Evolutionary conservation across 2,888 invertebrate genomes (phyloP).

Genomic region (Podotricha telesiphe): DNA sequence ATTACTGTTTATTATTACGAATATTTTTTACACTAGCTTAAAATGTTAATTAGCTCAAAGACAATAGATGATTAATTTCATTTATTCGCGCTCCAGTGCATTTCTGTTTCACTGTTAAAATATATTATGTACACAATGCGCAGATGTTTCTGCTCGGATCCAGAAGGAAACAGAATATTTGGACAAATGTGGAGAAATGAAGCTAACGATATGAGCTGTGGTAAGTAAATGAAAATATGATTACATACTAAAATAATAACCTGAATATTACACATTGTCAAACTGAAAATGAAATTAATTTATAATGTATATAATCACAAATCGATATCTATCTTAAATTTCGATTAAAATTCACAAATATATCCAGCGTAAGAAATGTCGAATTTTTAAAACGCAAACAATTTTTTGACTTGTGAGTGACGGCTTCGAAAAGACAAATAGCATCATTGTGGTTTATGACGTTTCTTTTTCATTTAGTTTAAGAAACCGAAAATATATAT

Average conservation of each 20-base stretch:
- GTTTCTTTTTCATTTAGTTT: not conserved
- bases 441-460: not conserved
- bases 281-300: not conserved
- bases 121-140: constrained; percentile 46
- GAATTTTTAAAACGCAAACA: constrained; percentile 4
- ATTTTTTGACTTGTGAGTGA: constrained; percentile 9
- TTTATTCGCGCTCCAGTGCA: constrained; percentile 32
- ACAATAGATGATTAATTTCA: constrained; percentile 12
- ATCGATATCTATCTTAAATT: not conserved
- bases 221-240: constrained; percentile 65
- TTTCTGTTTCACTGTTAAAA: constrained; percentile 40
- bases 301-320: not conserved
- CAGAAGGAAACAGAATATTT: constrained; percentile 85
- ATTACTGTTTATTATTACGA: not conserved
- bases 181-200: constrained; percentile 85
- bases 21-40: not conserved
- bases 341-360: not conserved
- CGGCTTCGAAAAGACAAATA: not conserved
- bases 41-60: not conserved
- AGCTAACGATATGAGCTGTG: constrained; percentile 86
- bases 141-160: constrained; percentile 87
- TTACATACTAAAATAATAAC: constrained; percentile 16
- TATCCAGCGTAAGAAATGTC: not conserved
- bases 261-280: constrained; percentile 28
- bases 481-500: not conserved